Conservation (phyloP, 2,888 invertebrate species). For the Oligia fasciuncula region DNA sequence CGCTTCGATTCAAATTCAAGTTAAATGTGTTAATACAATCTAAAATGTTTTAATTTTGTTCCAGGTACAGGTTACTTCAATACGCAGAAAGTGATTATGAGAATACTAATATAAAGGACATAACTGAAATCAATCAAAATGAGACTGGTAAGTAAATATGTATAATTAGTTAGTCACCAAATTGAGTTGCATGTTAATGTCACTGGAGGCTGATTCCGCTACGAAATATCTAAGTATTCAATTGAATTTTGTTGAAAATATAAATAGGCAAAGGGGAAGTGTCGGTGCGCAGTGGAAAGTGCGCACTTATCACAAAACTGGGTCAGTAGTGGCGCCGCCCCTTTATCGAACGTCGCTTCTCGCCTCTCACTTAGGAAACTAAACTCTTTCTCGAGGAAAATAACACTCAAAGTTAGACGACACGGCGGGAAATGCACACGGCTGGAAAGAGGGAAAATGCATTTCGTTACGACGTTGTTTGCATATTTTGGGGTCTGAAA, state of each 20-base stretch:
- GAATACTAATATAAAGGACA: conserved; percentile 67
- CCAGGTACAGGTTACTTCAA: conserved; percentile 79
- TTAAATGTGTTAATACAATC: background rate
- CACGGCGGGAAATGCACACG: conserved; percentile 72
- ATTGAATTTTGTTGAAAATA: conserved; percentile 76
- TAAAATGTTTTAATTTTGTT: conserved; percentile 69
- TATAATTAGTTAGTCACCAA: background rate
- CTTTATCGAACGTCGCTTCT: conserved; percentile 86
- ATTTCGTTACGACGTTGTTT: conserved; percentile 75
- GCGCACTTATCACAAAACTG: conserved; percentile 88
- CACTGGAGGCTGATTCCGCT: conserved; percentile 16
- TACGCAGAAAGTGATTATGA: conserved; percentile 73
- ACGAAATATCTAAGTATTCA: conserved; percentile 60
- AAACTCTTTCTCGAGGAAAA: conserved; percentile 77
- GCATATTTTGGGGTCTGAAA: conserved; percentile 76
- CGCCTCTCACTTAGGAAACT: conserved; percentile 76
- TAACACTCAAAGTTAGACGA: conserved; percentile 76
- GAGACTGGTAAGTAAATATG: conserved; percentile 83
- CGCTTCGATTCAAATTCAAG: background rate
- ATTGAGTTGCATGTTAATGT: conserved; percentile 13
- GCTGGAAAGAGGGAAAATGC: conserved; percentile 80
- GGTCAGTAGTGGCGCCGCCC: conserved; percentile 90
- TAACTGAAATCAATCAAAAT: conserved; percentile 76
- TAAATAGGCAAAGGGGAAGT: conserved; percentile 85
- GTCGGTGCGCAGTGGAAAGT: conserved; percentile 87